Conservation (phyloP, 1,140 invertebrate species). For the Brachionus calyciflorus region DNA sequence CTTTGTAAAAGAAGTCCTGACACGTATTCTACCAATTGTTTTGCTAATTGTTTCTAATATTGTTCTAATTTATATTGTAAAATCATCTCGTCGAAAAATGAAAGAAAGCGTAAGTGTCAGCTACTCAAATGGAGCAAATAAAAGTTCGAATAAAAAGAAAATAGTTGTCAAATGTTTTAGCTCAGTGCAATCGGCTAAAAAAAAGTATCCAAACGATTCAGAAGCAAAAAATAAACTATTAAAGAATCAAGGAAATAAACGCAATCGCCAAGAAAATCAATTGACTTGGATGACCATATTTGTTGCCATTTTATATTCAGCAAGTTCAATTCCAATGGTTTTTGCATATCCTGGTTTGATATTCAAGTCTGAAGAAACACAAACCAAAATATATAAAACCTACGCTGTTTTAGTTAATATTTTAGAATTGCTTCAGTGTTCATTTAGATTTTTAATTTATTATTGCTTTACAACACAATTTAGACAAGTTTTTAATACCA, state of each 20-base stretch:
- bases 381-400: slow-evolving; percentile 36
- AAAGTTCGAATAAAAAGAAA: neutral
- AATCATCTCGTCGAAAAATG: slow-evolving; percentile 33
- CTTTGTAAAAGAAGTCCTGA: slow-evolving; percentile 8
- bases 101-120: slow-evolving; percentile 24
- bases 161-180: neutral
- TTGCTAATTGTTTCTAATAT: slow-evolving; percentile 28
- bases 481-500: slow-evolving; percentile 36
- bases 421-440: slow-evolving; percentile 37
- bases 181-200: neutral
- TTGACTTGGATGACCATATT: slow-evolving; percentile 46
- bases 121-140: neutral
- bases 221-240: neutral
- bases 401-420: slow-evolving; percentile 37
- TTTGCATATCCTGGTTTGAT: slow-evolving; percentile 44
- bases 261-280: slow-evolving; percentile 44
- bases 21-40: slow-evolving; percentile 34
- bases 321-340: slow-evolving; percentile 43
- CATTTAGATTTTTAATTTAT: slow-evolving; percentile 42
- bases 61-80: slow-evolving; percentile 26
- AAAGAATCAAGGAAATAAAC: neutral
- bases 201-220: neutral
- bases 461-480: slow-evolving; percentile 44
- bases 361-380: slow-evolving; percentile 39
- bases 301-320: slow-evolving; percentile 35